Evolutionary conservation across 2,888 invertebrate species (phyloP).

Genomic region (Tenthredo scrophulariae): DNA sequence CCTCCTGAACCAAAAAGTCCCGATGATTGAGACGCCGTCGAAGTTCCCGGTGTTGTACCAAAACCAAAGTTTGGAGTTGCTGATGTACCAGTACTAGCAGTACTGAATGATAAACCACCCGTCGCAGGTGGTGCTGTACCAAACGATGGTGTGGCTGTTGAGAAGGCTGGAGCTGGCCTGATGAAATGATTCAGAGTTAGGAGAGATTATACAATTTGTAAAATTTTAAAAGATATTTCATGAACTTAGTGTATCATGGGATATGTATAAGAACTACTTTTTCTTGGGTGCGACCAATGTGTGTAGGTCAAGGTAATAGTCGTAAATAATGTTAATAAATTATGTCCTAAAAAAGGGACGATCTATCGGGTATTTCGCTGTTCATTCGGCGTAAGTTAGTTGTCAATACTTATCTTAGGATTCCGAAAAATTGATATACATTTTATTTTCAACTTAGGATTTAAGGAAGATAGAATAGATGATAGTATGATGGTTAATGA

Average conservation of each 20-base stretch:
- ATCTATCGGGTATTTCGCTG: not conserved
- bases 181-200: not conserved
- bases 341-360: not conserved
- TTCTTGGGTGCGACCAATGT: too few relatives aligned
- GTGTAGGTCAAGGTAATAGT: not conserved
- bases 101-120: constrained; percentile 67
- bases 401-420: not conserved
- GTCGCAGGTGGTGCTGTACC: constrained; percentile 63
- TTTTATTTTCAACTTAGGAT: not conserved
- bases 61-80: constrained; percentile 68
- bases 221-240: not conserved
- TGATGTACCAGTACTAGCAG: constrained; percentile 63
- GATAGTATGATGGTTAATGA: not conserved
- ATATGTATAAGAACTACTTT: not conserved
- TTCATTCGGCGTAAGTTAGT: not conserved
- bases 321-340: not conserved
- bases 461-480: not conserved
- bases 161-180: constrained; percentile 60
- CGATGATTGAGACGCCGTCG: constrained; percentile 62
- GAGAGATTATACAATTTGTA: not conserved
- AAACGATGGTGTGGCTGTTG: constrained; percentile 64
- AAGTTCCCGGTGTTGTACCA: constrained; percentile 62
- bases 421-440: not conserved
- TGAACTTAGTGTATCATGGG: not conserved
- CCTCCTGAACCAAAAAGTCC: constrained; percentile 68